A percentile compares a stretch with the other conserved stretches of the same genome.
Conservation (phyloP, 2,888 invertebrate species). For the Dicyrtomina minuta region DNA sequence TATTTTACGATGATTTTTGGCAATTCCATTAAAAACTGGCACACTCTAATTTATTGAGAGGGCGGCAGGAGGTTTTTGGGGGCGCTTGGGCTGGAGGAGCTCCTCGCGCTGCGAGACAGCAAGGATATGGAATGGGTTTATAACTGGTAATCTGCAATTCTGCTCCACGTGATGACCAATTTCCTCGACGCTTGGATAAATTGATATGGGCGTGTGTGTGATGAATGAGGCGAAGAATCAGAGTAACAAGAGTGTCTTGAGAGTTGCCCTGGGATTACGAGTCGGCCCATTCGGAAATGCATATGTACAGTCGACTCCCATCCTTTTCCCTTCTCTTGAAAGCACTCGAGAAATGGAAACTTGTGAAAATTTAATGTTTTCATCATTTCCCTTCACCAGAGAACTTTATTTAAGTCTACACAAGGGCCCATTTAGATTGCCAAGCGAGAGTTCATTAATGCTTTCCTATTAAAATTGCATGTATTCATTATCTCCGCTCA, state of each 20-base stretch:
- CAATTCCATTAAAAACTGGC: conserved; percentile 40
- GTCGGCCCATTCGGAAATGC: conserved; percentile 9
- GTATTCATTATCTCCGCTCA: conserved; percentile 41
- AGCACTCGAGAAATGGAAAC: conserved; percentile 40
- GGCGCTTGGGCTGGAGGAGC: too few relatives aligned
- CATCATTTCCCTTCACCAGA: conserved; percentile 46
- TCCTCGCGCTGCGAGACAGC: neutral
- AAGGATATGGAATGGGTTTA: conserved; percentile 27
- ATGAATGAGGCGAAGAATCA: conserved; percentile 31
- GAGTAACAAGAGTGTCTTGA: conserved; percentile 30
- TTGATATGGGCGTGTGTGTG: conserved; percentile 26
- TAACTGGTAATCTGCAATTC: conserved; percentile 27
- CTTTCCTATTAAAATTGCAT: conserved; percentile 45
- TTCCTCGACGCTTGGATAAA: conserved; percentile 28
- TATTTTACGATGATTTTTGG: conserved; percentile 33
- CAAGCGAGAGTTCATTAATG: conserved; percentile 43
- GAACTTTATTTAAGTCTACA: conserved; percentile 46
- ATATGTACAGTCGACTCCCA: too few relatives aligned
- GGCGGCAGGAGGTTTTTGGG: neutral
- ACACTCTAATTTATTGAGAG: conserved; percentile 37
- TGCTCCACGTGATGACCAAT: conserved; percentile 31
- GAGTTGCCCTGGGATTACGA: conserved; percentile 26
- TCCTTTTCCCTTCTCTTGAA: neutral
- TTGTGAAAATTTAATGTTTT: conserved; percentile 46
- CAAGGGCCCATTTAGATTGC: conserved; percentile 45